Base-by-base conservation (phyloP, 1,140 invertebrate species). In the Diplogasteroides magnus region DNA sequence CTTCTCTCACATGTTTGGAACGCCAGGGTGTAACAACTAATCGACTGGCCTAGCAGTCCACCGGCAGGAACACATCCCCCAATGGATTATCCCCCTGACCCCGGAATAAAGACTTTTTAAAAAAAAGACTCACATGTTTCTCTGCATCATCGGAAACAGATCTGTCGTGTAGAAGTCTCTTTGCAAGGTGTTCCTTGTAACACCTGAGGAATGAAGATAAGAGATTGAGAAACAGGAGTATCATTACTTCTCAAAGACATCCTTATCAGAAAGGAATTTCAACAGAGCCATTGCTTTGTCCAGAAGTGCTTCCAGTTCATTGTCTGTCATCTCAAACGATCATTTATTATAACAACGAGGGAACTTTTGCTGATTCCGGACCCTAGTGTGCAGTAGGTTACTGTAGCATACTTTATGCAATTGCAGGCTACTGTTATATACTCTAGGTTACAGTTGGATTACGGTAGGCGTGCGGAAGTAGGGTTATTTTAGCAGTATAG, bases 201-300 rank as follows among this genome's bases (percentile, higher is more conserved):
- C 81, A 79, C 6, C 76, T 76, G 58, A 23, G 77, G 68, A n/a
- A 23, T 15, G 63, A 68, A 6, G 2, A 19, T 3, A n/a, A 58
- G 23, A n/a, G 2, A 25, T 61, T 61, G 11, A 61, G n/a, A n/a
- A 61, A 61, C 6, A 25, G 15, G 11, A 61, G 15, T 13, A 14
- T 61, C 15, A 26, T 61, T 13, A 25, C 61, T 94, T 88, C 86
- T 99, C 97, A 86, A 99, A 99, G 28, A 98, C 94, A 86, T 99
- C 97, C 85, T 99, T 99, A 83, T 99, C 97, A 86, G 98, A 93
- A n/a, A 99, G 87, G 86, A 97, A 99, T 75, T 96, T 88, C 87
- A 99, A 99, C 61, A 99, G 86, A 67, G 98, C 94, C 95, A 99
- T 98, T 61, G 95, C 94, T 86, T 98, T 98, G 85, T 99, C 97